Conservation (phyloP, 1,140 invertebrate species). For the Chlorops oryzae region DNA sequence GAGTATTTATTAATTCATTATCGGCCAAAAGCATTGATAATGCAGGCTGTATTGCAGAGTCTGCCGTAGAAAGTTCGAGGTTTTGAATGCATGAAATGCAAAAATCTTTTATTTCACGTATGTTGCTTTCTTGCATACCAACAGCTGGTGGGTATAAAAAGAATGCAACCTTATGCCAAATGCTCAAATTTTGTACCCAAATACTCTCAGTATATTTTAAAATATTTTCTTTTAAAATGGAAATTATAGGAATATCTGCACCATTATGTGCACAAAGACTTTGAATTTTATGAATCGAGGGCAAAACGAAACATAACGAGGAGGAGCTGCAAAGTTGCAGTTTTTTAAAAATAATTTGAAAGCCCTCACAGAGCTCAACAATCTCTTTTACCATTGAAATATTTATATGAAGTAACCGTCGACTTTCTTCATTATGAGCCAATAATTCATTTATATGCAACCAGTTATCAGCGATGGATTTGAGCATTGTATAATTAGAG, state of each 20-base stretch:
- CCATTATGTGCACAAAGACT: slow-evolving; percentile 5
- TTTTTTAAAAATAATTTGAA: slow-evolving; percentile 22
- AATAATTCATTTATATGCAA: slow-evolving; percentile 6
- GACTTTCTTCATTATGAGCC: slow-evolving; percentile 9
- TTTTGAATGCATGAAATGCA: slow-evolving; percentile 1
- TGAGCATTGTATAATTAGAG: slow-evolving; percentile 15
- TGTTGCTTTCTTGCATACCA: slow-evolving; percentile 9
- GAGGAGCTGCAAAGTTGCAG: slow-evolving; percentile 14
- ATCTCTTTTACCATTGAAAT: slow-evolving; percentile 1
- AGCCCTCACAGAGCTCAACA: slow-evolving; percentile 12
- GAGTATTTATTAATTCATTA: neutral
- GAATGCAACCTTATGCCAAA: slow-evolving; percentile 16
- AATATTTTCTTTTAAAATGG: slow-evolving; percentile 16
- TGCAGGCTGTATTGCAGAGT: neutral
- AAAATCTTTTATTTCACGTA: slow-evolving; percentile 6
- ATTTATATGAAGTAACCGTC: slow-evolving; percentile 5
- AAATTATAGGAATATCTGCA: slow-evolving; percentile 14
- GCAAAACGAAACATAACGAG: slow-evolving; percentile 19
- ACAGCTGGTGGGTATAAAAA: slow-evolving; percentile 17
- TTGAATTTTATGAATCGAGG: slow-evolving; percentile 15
- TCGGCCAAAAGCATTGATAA: neutral
- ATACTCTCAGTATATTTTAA: slow-evolving; percentile 4
- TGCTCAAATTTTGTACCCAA: slow-evolving; percentile 8
- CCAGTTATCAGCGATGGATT: slow-evolving; percentile 12
- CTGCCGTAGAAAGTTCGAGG: too few species aligned